Percentiles rank a stretch among this genome's conserved stretches.
These are phyloP conservation scores for Xanthostigma xanthostigma DNA, from an alignment of 2,888 invertebrate species.

Conservation along the genomic window DNA sequence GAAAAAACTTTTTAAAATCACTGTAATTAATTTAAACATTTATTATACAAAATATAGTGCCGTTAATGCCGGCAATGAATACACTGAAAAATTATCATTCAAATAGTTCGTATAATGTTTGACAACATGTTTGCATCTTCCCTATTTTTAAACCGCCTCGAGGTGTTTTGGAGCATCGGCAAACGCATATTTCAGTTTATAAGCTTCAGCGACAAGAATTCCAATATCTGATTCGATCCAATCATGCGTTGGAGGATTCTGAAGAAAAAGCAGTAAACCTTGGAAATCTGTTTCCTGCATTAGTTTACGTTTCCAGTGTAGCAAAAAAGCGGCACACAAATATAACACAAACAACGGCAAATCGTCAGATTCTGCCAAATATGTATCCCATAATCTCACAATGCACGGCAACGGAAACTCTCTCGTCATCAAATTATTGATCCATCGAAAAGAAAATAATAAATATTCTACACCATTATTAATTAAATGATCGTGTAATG, in stretches of 20 bases:
- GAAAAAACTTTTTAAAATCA: no score
- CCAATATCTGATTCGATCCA: constrained; percentile 89
- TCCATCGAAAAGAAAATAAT: constrained; percentile 95
- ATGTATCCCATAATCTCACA: constrained; percentile 91
- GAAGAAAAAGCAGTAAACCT: constrained; percentile 80
- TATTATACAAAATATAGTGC: no score
- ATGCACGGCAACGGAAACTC: constrained; percentile 87
- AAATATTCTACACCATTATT: constrained; percentile 87
- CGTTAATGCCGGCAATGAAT: no score
- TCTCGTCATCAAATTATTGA: constrained; percentile 90
- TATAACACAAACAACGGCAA: constrained; percentile 90
- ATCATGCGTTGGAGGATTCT: constrained; percentile 86
- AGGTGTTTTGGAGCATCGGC: constrained; percentile 20
- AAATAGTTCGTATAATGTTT: no score
- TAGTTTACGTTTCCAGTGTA: constrained; percentile 74
- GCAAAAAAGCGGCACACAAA: constrained; percentile 88
- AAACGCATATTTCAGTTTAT: constrained; percentile 81
- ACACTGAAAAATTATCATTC: no score
- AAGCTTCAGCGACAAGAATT: constrained; percentile 88
- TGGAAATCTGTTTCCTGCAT: constrained; percentile 84
- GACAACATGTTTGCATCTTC: no score
- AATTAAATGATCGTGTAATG: constrained; percentile 70
- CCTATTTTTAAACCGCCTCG: no score
- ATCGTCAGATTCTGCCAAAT: constrained; percentile 79
- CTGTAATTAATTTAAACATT: no score